Evolutionary conservation across 64 coral and sea anemone genomes (phyloP), one percentile per base, ranked within the genome.

Genomic region (Porites lutea): DNA sequence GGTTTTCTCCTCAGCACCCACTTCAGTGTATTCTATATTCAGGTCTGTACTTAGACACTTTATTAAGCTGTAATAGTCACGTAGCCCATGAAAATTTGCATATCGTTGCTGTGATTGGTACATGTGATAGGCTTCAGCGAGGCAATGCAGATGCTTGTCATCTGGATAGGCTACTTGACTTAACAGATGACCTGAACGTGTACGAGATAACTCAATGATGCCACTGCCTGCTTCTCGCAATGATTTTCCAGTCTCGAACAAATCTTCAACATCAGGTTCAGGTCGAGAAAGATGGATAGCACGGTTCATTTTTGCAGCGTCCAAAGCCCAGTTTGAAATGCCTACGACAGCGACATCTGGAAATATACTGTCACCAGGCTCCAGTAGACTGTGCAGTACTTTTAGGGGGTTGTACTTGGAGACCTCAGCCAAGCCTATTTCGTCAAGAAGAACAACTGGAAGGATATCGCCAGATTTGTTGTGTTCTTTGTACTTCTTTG

Each of bases 281-380:
- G 95, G 95, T 44, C 95, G 76, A 15, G 95, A 96, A 27, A 96
- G 95, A 67, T 96, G 95, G 63, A 93, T 93, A 23, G 95, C 95
- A 83, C 95, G 95, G 79, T 96, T 96, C 95, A 96, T 96, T 62
- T 96, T 96, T 48, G 95, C 95, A 62, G 95, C 90, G 89, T 96
- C 95, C 69, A 96, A 81, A 8, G 93, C 82, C 89, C 93, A 93
- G 74, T 93, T 96, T 47, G 95, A 96, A 18, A 96, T 96, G 49
- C 95, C 95, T 15, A 96, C 95, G 23, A 96, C 95, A 86, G 95
- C 87, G 48, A 96, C 91, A 43, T 96, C 79, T 51, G 95, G 95
- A 45, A 93, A 93, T 50, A 86, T 48, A 52, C 91, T 74, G 48
- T 92, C 77, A 2, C 68, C 89, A 52, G 92, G 92, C 65, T 98